Percentiles rank a stretch among this genome's conserved stretches.
Evolutionary conservation across 2,888 invertebrate species (phyloP).

Genomic region (Ischnus inquisitorius): DNA sequence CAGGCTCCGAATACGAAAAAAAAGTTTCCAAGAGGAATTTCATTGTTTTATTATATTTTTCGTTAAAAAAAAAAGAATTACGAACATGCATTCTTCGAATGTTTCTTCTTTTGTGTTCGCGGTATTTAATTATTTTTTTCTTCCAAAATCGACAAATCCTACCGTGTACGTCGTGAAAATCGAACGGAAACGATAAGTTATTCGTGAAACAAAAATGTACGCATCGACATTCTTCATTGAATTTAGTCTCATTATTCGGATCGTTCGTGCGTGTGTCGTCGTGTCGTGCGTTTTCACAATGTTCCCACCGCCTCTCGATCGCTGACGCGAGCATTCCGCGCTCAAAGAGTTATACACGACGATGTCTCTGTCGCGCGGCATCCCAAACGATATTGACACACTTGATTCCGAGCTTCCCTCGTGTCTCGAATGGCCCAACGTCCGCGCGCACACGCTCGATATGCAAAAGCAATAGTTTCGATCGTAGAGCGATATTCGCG

Average conservation of each 20-base stretch:
- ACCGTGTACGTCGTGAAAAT: not conserved
- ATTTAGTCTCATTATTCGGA: constrained; percentile 29
- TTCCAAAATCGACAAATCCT: not conserved
- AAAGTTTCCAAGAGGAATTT: no score
- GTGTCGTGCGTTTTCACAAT: not conserved
- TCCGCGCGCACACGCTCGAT: constrained; percentile 45
- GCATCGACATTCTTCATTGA: constrained; percentile 32
- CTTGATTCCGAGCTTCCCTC: constrained; percentile 10
- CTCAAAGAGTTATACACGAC: constrained; percentile 47
- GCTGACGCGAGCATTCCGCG: constrained; percentile 35
- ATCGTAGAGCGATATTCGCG: constrained; percentile 57
- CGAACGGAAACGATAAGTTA: not conserved
- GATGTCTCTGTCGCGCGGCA: constrained; percentile 42
- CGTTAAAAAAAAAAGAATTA: no score
- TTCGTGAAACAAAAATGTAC: constrained; percentile 28
- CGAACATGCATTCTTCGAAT: no score
- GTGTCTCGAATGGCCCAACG: constrained; percentile 27
- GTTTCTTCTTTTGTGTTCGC: no score
- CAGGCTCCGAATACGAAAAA: no score
- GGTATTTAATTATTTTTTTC: no score
- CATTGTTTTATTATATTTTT: no score
- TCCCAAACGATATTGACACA: constrained; percentile 61
- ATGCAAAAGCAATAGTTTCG: constrained; percentile 70
- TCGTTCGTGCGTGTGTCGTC: not conserved
- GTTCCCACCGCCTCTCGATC: not conserved